Evolutionary conservation across 2,888 invertebrate species (phyloP), one percentile per base, ranked within the genome.

Genomic region (Tortricodes alternella): DNA sequence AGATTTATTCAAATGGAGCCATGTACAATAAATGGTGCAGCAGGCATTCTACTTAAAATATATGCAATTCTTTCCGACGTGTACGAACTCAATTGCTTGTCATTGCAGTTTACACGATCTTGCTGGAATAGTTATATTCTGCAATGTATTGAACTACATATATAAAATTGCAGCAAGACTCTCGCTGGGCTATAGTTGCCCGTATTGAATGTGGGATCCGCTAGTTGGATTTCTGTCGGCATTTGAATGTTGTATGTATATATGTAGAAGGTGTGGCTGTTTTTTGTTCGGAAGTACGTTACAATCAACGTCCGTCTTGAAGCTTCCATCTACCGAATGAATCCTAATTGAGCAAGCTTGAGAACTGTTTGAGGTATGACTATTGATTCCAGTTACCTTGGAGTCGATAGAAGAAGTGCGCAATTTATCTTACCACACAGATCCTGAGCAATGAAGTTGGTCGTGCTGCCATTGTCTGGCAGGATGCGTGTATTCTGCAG

Each of bases 401-500:
- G 37, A 37, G 19, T 18, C 2, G n/a, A 37, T 18, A 6, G 19
- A 32, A 2, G 9, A 13, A 11, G 44, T 46, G 15, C 46, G 46
- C 13, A 34, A 34, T 5, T 34, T 19, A 4, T 13, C 18, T 32
- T 46, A 21, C 19, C 15, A 7, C 34, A 46, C 21, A 46, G 19
- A 11, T 34, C 46, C 13, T 32, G 13, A 9, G 46, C 34, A 9
- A 34, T 34, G 3, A 46, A 46, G 9, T 46, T 46, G 0, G 29
- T 19, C n/a, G 44, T 46, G 4, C 44, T 46, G n/a, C 19, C 37
- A n/a, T 37, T 35, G 35, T 35, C 16, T 1, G 8, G 35, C n/a
- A 16, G 35, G 5, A 35, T 9, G 15, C 60, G 38, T 13, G 62
- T 62, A 7, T 43, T 18, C 34, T 43, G 43, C 18, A 19, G 39